Percentiles rank a stretch among this genome's conserved stretches.
Evolutionary conservation across 2,888 invertebrate genomes (phyloP).

Genomic region (Anorthoa munda): DNA sequence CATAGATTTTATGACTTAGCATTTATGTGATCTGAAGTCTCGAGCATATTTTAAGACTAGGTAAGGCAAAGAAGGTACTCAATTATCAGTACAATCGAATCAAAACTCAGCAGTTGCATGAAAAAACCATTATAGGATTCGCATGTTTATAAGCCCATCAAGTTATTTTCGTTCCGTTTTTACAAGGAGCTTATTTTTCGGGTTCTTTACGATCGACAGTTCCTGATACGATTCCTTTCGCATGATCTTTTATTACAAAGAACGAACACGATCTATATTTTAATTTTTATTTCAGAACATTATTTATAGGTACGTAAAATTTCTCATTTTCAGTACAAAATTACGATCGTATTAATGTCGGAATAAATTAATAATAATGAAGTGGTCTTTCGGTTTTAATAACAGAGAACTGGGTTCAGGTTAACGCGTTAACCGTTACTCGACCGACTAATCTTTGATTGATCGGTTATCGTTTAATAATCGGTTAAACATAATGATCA

Average conservation of each 20-base stretch:
- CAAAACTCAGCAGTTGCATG: neutral
- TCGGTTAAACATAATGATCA: conserved; percentile 58
- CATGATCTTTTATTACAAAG: conserved; percentile 50
- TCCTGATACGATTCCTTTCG: conserved; percentile 32
- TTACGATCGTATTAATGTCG: conserved; percentile 38
- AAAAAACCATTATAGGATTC: conserved; percentile 27
- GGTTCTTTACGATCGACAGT: conserved; percentile 46
- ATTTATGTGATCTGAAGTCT: too few species aligned
- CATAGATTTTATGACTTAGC: too few species aligned
- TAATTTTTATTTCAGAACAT: conserved; percentile 32
- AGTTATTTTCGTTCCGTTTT: conserved; percentile 28
- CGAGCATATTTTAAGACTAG: too few species aligned
- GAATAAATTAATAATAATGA: conserved; percentile 52
- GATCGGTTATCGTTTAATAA: conserved; percentile 65
- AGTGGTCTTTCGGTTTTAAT: conserved; percentile 45
- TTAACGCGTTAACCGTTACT: conserved; percentile 70
- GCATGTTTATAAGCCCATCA: conserved; percentile 43
- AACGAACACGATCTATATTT: conserved; percentile 15
- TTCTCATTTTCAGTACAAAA: conserved; percentile 35
- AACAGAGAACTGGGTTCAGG: conserved; percentile 60
- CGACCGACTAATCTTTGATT: conserved; percentile 68
- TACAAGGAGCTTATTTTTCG: conserved; percentile 31
- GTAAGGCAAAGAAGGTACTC: neutral
- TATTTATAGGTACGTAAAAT: conserved; percentile 35
- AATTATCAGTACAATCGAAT: neutral